Evolutionary conservation across 2,113 vertebrate species (phyloP), one percentile per base, ranked within the genome.

Genomic region (Thalassarche chlororhynchos): DNA sequence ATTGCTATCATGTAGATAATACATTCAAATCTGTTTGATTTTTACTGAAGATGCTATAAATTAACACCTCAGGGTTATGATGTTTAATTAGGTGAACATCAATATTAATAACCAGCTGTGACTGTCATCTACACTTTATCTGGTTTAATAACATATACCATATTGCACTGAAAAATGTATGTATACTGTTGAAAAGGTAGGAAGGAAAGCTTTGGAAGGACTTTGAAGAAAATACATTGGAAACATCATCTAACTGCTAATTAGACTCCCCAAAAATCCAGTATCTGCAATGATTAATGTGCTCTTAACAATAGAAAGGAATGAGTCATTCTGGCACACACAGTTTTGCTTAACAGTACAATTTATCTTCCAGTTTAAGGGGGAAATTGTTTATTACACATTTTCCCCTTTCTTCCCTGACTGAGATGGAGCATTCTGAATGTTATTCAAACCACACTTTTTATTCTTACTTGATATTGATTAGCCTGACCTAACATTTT

Each of bases 291-390:
- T 97, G 92, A 98, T 95, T 97, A 96, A 96, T 89, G 74, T 54
- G 29, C 34, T 93, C 12, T 92, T 96, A 95, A 91, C 80, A 90
- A 85, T 32, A 93, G 74, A 86, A 96, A 93, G 23, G 71, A 96
- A 88, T 89, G 71, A 97, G 28, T 93, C 52, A 92, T 96, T 77
- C 81, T 95, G 70, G 46, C 42, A 71, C 69, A 83, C 55, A 82
- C 62, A 87, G 44, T 93, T 95, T 97, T 95, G 32, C 36, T 91
- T 90, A 97, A 93, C 32, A 71, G 12, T 91, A 66, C 65, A 98
- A 97, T 96, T 97, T 97, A 96, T 94, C 70, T 97, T 98, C 93
- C 69, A 25, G 15, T 65, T 97, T 97, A 86, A 76, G 42, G 19
- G 13, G 36, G 16, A 79, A 93, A 84, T 74, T 93, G 14, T 97